Base-by-base conservation (phyloP, 2,888 invertebrate species). In the Torymus tubicola region DNA sequence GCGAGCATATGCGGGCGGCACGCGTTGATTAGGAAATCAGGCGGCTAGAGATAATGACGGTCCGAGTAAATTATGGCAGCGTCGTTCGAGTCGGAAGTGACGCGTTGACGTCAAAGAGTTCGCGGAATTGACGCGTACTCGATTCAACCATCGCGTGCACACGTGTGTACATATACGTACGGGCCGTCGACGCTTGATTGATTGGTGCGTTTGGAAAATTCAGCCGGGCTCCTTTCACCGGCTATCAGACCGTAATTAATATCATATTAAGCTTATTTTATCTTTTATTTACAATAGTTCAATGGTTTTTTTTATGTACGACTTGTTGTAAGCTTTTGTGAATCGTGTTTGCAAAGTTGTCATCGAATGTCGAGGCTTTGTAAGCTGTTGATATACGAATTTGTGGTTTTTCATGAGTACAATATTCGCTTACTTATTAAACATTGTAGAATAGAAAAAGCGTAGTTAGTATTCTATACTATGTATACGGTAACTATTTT, bases 81-180 rank as follows among this genome's bases (percentile, higher is more conserved):
- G 69, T 77, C 77, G 78, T 58, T 71, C 71, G 64, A 50, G 63
- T 11, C 21, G 71, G 50, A 78, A 60, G 71, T 58, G 78, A 71
- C 78, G 75, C 70, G 77, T 71, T 78, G 78, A 78, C 71, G 71
- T 78, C 78, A 78, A 78, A 78, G 78, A 78, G 78, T 71, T 50
- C 76, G 65, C 53, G 65, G 55, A 64, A 71, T 71, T 78, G 78
- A 78, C 78, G 71, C 71, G 71, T 52, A 58, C 76, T 69, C 63
- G 61, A 81, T 68, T 70, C 65, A 31, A 31, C 31, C 31, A 31
- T 31, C 31, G 31, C 31, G 58, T 70, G 76, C 81, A 31, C 65
- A 58, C 14, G 13, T 16, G 11, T 31, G n/a, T 16, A 2, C 53
- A 14, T 4, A 52, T 50, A 24, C 57, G n/a, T 12, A 10, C 24